Evolutionary conservation across 2,888 invertebrate species (phyloP), one percentile per base, ranked within the genome.

Genomic region (Lissonota sp.): DNA sequence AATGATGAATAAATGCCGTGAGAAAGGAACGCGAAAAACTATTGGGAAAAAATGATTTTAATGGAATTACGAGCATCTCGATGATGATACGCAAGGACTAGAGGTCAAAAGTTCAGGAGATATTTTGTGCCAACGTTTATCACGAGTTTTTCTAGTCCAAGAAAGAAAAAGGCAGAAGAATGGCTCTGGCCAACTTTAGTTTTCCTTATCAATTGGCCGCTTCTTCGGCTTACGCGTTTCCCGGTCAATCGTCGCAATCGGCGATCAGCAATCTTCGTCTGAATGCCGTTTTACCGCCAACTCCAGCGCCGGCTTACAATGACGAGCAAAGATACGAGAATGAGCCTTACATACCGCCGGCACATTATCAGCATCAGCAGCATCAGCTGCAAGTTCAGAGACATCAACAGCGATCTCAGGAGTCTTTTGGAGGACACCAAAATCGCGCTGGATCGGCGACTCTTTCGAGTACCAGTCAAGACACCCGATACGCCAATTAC

Each of bases 181-280:
- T 92, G 92, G 88, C 92, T 67, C 80, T 92, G 84, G 86, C 89
- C 63, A 92, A 92, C 83, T 92, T 91, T 77, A 91, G 88, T 83
- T 78, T 91, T 73, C 90, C 92, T 12, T 92, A 88, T 84, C 91
- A 90, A 73, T 82, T 91, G 80, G 89, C 89, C 46, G 89, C 91
- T 16, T 87, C 90, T 73, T 84, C 91, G 26, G 87, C 92, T n/a
- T 91, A 90, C 53, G 87, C 88, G 63, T 91, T 89, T 72, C 84
- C 86, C n/a, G 88, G 87, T 44, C 84, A 84, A 55, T 83, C 73
- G 14, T 86, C 87, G 7, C 89, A 88, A 8, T 82, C 88, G 70
- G 78, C 88, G 0, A 84, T 87, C n/a, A 89, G 88, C 72, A 90
- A 88, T 84, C 84, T 91, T 44, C 88, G 87, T 6, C 77, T 90